A percentile compares a stretch with the other conserved stretches of the same genome.
Evolutionary conservation across 2,888 invertebrate species (phyloP).

Genomic region (Drosophila antonietae): DNA sequence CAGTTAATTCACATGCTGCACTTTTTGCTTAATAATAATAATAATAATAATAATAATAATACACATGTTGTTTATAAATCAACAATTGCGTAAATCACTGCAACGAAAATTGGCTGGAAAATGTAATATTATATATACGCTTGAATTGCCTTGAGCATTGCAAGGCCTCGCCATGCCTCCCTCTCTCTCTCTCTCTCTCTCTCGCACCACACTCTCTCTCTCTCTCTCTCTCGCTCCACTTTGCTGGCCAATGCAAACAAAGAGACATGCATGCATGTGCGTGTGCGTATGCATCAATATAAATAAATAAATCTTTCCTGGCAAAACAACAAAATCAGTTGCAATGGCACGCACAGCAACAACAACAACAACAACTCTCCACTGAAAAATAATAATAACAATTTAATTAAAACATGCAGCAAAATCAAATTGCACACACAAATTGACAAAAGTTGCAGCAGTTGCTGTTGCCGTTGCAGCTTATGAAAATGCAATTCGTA

Average conservation of each 20-base stretch:
- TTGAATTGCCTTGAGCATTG: slow-evolving; percentile 77
- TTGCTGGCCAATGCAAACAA: slow-evolving; percentile 57
- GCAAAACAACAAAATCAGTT: slow-evolving; percentile 79
- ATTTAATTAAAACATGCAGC: slow-evolving; percentile 76
- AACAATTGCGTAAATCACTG: slow-evolving; percentile 73
- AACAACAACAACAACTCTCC: slow-evolving; percentile 26
- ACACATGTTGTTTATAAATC: slow-evolving; percentile 78
- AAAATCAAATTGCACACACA: slow-evolving; percentile 63
- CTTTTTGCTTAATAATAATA: slow-evolving; percentile 54
- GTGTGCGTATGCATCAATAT: slow-evolving; percentile 63
- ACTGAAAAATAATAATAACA: slow-evolving; percentile 74
- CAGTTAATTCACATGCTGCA: slow-evolving; percentile 59
- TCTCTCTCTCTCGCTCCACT: not conserved
- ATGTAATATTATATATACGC: slow-evolving; percentile 72
- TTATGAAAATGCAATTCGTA: slow-evolving; percentile 75
- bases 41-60: slow-evolving; percentile 68
- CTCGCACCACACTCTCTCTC: not conserved
- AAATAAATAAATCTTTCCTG: slow-evolving; percentile 79
- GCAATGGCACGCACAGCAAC: slow-evolving; percentile 63
- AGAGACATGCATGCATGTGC: slow-evolving; percentile 26
- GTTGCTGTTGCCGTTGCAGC: slow-evolving; percentile 48
- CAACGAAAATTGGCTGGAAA: slow-evolving; percentile 55
- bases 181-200: not conserved
- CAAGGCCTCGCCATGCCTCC: not conserved
- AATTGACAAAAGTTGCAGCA: slow-evolving; percentile 30